phyloP scores from a whole-genome alignment of 2,113 vertebrate species.

The Engraulis encrasicolus region DNA sequence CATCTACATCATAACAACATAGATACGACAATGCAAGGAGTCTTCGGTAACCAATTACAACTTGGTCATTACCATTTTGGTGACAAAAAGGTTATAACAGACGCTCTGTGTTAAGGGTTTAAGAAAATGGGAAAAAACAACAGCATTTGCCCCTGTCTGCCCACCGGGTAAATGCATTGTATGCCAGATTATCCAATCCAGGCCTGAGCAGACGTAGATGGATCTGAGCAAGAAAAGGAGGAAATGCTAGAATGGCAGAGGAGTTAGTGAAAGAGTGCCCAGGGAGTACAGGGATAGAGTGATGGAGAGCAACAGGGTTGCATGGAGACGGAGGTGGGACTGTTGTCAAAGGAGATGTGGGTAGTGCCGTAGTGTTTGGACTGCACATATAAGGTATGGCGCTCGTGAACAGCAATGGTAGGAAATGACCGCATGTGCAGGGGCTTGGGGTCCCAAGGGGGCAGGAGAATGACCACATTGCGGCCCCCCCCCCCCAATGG shows the following conservation, averaged over 20 bases:
- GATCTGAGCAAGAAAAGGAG: neutral
- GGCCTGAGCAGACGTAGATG: neutral
- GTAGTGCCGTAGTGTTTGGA: neutral
- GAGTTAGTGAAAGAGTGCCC: neutral
- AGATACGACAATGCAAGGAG: no score
- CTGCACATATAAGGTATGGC: constrained; percentile 6
- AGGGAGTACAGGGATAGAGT: neutral
- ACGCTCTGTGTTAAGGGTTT: no score
- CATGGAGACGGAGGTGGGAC: neutral
- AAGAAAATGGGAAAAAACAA: no score
- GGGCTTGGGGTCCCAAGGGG: neutral
- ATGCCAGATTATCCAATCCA: no score
- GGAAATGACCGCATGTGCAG: neutral
- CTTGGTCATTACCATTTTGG: no score
- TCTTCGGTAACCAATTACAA: no score
- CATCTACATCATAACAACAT: no score
- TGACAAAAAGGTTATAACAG: no score
- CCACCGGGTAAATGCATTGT: no score
- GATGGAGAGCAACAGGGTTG: neutral
- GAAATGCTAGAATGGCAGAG: neutral
- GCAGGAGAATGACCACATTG: no score
- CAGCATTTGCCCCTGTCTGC: no score
- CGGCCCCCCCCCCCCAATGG: neutral
- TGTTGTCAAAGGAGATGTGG: constrained; percentile 3
- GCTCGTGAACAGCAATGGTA: neutral